These are phyloP conservation scores for Sarcophaga bullata DNA, from an alignment of 1,140 invertebrate species.

Conservation along the genomic window DNA sequence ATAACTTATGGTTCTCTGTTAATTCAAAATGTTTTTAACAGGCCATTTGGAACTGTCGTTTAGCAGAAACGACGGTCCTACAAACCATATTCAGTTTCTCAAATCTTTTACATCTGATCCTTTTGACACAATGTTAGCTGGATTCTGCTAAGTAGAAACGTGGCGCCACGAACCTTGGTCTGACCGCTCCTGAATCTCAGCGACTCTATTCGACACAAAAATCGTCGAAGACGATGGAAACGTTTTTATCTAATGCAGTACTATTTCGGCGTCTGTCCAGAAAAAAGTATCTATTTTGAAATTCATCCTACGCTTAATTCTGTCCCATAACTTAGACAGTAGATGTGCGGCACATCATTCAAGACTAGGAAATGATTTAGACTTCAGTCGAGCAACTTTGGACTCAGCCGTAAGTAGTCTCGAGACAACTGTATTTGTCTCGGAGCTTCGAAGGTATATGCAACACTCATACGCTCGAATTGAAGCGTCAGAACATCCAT, in stretches of 20 bases:
- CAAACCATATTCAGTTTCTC: no score
- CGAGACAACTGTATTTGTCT: not conserved
- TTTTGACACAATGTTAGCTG: no score
- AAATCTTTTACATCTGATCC: no score
- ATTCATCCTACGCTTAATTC: no score
- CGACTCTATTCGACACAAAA: constrained; percentile 58
- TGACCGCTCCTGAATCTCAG: constrained; percentile 55
- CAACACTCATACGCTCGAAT: constrained; percentile 29
- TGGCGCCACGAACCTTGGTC: constrained; percentile 44
- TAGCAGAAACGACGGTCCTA: not conserved
- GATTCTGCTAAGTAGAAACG: no score
- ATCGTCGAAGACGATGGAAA: constrained; percentile 47
- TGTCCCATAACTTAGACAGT: not conserved
- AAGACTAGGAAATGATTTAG: not conserved
- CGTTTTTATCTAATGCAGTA: constrained; percentile 18
- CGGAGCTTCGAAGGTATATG: not conserved
- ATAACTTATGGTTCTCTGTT: not conserved
- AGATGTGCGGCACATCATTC: constrained; percentile 22
- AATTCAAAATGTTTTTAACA: constrained; percentile 1
- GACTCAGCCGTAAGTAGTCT: constrained; percentile 29
- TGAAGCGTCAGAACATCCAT: constrained; percentile 27
- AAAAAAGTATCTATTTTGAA: not conserved
- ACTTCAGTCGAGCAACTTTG: constrained; percentile 25
- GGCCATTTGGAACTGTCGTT: not conserved
- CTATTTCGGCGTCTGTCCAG: constrained; percentile 57